These are phyloP conservation scores for Champsocephalus esox DNA, from an alignment of 2,797 vertebrate genomes.

Conservation along the genomic window DNA sequence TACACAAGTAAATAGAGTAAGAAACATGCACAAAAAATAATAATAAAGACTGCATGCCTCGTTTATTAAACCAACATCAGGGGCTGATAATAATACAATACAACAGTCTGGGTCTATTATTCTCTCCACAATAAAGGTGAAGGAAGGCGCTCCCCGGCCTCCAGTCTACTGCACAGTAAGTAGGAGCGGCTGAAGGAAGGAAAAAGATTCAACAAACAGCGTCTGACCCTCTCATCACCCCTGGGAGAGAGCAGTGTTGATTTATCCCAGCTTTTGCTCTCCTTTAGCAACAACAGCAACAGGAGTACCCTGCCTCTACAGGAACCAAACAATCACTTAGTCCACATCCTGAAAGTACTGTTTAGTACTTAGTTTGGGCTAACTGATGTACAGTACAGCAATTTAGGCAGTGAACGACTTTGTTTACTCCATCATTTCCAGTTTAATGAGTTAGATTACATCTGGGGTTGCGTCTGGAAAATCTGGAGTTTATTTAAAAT, in stretches of 20 bases:
- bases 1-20: slow-evolving; percentile 31
- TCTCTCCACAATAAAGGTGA: slow-evolving; percentile 45
- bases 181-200: slow-evolving; percentile 61
- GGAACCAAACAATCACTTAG: slow-evolving; percentile 38
- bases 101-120: slow-evolving; percentile 28
- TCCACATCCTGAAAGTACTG: slow-evolving; percentile 33
- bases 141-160: slow-evolving; percentile 21
- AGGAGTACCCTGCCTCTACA: slow-evolving; percentile 24
- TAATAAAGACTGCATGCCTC: not conserved
- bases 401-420: slow-evolving; percentile 9
- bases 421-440: not conserved
- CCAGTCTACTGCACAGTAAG: slow-evolving; percentile 28
- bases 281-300: slow-evolving; percentile 37
- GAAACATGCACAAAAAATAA: slow-evolving; percentile 3
- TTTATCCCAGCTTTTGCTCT: slow-evolving; percentile 46
- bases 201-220: slow-evolving; percentile 63
- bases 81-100: slow-evolving; percentile 4
- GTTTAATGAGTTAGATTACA: too few species aligned
- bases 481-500: too few species aligned
- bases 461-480: too few species aligned
- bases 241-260: slow-evolving; percentile 45
- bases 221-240: slow-evolving; percentile 36
- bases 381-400: not conserved
- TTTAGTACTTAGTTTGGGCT: slow-evolving; percentile 14
- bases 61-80: slow-evolving; percentile 22